Percentiles rank a stretch among this genome's conserved stretches.
Evolutionary conservation across 2,797 vertebrate species (phyloP).

Genomic region (Eremophila alpestris): DNA sequence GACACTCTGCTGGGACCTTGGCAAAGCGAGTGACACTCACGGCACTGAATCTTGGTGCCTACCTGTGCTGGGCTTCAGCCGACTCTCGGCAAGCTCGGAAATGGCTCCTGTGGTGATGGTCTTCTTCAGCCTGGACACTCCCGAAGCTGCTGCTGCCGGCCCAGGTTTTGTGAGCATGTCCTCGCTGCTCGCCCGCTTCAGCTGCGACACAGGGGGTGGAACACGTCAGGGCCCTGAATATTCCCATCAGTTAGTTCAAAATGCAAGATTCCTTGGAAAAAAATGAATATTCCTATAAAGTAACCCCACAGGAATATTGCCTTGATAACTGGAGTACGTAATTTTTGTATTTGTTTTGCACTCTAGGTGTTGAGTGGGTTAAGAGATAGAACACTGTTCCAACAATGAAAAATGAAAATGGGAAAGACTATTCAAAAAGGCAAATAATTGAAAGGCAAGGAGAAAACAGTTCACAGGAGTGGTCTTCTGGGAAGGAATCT

Average conservation of each 20-base stretch:
- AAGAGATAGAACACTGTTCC: not conserved
- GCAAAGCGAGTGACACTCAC: fast-evolving
- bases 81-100: constrained; percentile 86
- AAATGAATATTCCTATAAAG: not conserved
- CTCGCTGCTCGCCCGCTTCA: constrained; percentile 96
- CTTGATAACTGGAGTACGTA: not conserved
- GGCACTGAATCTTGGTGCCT: not conserved
- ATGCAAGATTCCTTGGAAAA: not conserved
- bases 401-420: not conserved
- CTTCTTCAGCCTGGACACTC: constrained; percentile 88
- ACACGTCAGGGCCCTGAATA: not conserved
- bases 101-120: constrained; percentile 89
- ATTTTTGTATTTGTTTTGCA: not conserved
- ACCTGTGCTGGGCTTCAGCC: constrained; percentile 84
- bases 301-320: not conserved
- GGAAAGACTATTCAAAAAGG: not conserved
- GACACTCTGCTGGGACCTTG: not conserved
- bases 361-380: not conserved
- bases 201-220: constrained; percentile 69
- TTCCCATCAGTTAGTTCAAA: not conserved
- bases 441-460: not conserved
- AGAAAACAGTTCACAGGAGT: not conserved
- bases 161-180: constrained; percentile 89
- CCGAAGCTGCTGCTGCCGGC: constrained; percentile 50
- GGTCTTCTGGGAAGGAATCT: not conserved